These are phyloP conservation scores for Halcyon chelicuti DNA, from an alignment of 2,797 vertebrate genomes.

Conservation along the genomic window DNA sequence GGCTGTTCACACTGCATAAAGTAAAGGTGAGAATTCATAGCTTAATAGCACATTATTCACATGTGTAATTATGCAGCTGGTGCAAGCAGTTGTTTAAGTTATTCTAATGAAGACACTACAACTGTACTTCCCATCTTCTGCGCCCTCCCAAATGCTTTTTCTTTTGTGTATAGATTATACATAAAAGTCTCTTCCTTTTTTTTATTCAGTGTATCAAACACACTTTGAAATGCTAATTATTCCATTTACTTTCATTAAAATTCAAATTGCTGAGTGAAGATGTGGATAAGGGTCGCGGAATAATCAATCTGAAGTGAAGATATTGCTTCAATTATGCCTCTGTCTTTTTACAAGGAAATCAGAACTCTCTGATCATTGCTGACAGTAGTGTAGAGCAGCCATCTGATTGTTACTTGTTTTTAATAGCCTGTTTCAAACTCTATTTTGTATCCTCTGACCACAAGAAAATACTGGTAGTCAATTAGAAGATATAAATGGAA, in stretches of 20 bases:
- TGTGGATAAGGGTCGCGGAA: slow-evolving; percentile 80
- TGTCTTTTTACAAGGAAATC: slow-evolving; percentile 82
- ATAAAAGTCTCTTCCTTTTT: slow-evolving; percentile 75
- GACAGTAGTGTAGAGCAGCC: slow-evolving; percentile 29
- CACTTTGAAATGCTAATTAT: slow-evolving; percentile 89
- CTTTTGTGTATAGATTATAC: slow-evolving; percentile 80
- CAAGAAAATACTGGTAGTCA: slow-evolving; percentile 77
- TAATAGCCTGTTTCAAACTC: slow-evolving; percentile 77
- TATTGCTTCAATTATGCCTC: slow-evolving; percentile 81
- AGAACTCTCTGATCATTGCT: slow-evolving; percentile 74
- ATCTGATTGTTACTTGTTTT: slow-evolving; percentile 78
- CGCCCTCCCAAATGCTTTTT: slow-evolving; percentile 71
- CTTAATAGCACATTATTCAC: slow-evolving; percentile 69
- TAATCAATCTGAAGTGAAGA: slow-evolving; percentile 86
- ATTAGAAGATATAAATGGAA: slow-evolving; percentile 79
- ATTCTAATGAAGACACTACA: slow-evolving; percentile 73
- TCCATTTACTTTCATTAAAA: slow-evolving; percentile 88
- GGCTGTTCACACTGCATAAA: slow-evolving; percentile 57
- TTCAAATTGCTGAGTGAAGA: slow-evolving; percentile 86
- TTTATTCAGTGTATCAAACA: slow-evolving; percentile 81
- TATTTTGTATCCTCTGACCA: slow-evolving; percentile 78
- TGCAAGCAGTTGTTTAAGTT: slow-evolving; percentile 64
- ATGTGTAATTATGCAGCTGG: slow-evolving; percentile 74
- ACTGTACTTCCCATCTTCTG: slow-evolving; percentile 60
- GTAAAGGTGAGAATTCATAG: slow-evolving; percentile 66